Conservation (phyloP, 2,113 vertebrate species). For the Alosa alosa region DNA sequence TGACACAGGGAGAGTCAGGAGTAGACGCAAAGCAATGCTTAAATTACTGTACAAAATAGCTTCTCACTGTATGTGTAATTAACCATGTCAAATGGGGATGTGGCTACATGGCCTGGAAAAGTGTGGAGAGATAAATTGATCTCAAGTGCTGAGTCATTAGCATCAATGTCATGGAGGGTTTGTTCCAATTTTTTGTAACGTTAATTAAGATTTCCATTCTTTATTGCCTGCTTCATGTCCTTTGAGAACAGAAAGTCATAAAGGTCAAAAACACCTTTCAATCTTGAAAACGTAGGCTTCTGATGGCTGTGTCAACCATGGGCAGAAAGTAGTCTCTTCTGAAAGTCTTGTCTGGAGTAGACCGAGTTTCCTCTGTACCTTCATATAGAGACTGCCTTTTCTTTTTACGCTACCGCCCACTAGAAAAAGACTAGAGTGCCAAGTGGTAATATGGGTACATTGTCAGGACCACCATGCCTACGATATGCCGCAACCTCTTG, state of each 20-base stretch:
- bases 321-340: slow-evolving; percentile 33
- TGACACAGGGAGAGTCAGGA: slow-evolving; percentile 31
- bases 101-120: slow-evolving; percentile 34
- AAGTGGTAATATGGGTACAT: too few relatives aligned
- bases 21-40: slow-evolving; percentile 35
- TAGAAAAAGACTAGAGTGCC: too few relatives aligned
- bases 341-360: slow-evolving; percentile 35
- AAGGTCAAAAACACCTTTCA: slow-evolving; percentile 37
- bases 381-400: slow-evolving; percentile 35
- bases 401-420: slow-evolving; percentile 16
- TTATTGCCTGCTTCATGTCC: slow-evolving; percentile 26
- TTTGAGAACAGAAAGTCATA: slow-evolving; percentile 39
- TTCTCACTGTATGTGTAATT: slow-evolving; percentile 39
- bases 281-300: slow-evolving; percentile 32
- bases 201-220: slow-evolving; percentile 28
- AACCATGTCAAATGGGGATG: slow-evolving; percentile 30
- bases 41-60: slow-evolving; percentile 36
- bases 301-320: slow-evolving; percentile 33
- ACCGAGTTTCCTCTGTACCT: slow-evolving; percentile 32
- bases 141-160: slow-evolving; percentile 38
- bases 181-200: slow-evolving; percentile 35
- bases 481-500: too few relatives aligned
- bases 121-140: slow-evolving; percentile 29
- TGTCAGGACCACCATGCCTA: too few relatives aligned
- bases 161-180: slow-evolving; percentile 38